Percentiles rank a stretch among this genome's conserved stretches.
phyloP scores from a whole-genome alignment of 1,140 invertebrate genomes.

The Elysia chlorotica region DNA sequence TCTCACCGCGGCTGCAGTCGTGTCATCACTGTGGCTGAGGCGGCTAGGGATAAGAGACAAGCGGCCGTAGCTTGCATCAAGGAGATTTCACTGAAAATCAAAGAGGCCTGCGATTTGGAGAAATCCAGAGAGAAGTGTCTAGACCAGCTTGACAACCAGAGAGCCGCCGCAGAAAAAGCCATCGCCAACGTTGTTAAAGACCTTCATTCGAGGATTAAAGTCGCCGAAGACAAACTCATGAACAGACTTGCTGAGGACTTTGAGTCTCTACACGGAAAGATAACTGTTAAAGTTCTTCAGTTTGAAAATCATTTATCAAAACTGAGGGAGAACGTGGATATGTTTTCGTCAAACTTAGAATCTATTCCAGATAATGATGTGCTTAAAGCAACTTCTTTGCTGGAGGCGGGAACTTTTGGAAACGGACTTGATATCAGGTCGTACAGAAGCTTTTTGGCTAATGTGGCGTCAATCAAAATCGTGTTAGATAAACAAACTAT shows the following conservation, averaged over 20 bases:
- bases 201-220: neutral
- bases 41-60: conserved; percentile 9
- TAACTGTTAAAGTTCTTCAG: neutral
- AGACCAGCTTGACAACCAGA: conserved; percentile 8
- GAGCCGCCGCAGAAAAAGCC: neutral
- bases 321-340: neutral
- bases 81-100: neutral
- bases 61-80: neutral
- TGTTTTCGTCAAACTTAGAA: neutral
- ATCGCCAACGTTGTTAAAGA: neutral
- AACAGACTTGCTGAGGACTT: neutral
- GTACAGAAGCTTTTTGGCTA: no score
- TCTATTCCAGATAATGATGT: neutral
- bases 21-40: conserved; percentile 21
- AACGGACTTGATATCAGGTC: no score
- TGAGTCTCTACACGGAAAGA: neutral
- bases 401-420: no score
- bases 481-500: no score
- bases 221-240: neutral
- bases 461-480: no score
- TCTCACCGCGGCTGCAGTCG: conserved; percentile 22
- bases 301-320: neutral
- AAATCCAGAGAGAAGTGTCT: neutral
- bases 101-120: neutral
- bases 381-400: no score